Base-by-base conservation (phyloP, 2,113 vertebrate genomes). In the Diglossa brunneiventris region DNA sequence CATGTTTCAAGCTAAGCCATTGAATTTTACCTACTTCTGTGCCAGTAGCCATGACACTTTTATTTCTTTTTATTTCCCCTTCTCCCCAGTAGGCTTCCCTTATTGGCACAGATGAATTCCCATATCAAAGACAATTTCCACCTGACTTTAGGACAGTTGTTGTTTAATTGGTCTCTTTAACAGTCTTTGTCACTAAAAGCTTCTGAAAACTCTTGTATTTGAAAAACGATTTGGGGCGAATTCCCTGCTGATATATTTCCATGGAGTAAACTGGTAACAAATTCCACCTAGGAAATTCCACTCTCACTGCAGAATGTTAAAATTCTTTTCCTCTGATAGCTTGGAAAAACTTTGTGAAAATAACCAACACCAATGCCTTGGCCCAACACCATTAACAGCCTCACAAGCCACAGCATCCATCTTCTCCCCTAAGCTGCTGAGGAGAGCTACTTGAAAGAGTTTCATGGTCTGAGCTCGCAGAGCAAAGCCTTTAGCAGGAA, bases 121-220 rank as follows among this genome's bases (percentile, higher is more conserved):
- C 3, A 35, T 84, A 93, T 93, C 69, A 94, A 94, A 96, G 85
- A 50, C 83, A 81, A 87, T 90, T 93, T 94, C 80, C 76, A 90
- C n/a, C 47, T 87, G 80, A 87, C 80, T 96, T 88, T 81, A 74
- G 49, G 73, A 94, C 37, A 87, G 49, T n/a, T 94, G 22, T 93
- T 87, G 87, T 95, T 95, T 94, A 92, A 92, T 94, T 93, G 46
- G 44, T 73, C 41, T 56, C 58, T 93, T 90, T 87, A 84, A 76
- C 41, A 35, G 7, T 37, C 47, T 93, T 92, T 88, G 56, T 87
- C 62, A 90, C 53, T 63, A 87, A 58, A 93, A 87, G 47, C 56
- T 92, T 96, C 61, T 75, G 52, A 92, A 94, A 72, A 90, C 11
- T 46, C 39, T 41, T 72, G 18, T 61, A 61, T 72, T 84, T 74